Evolutionary conservation across 1,140 invertebrate species (phyloP).

Genomic region (Hetaerina americana): DNA sequence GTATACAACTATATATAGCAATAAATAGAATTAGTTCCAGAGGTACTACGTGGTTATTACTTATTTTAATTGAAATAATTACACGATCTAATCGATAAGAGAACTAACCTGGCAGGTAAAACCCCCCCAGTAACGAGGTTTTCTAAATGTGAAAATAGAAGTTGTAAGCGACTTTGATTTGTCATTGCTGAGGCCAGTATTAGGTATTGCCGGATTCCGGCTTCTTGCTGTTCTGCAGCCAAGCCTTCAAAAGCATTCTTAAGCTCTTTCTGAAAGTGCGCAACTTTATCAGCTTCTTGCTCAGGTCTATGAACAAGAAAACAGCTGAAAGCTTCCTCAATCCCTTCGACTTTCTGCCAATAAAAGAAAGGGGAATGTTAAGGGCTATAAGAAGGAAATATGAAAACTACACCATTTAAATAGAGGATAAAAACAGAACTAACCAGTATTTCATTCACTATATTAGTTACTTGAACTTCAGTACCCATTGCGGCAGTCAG

Average conservation of each 20-base stretch:
- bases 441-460: conserved; percentile 53
- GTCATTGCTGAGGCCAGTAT: conserved; percentile 48
- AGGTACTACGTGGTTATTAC: no score
- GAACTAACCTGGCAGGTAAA: conserved; percentile 42
- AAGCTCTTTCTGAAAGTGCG: conserved; percentile 46
- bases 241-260: conserved; percentile 33
- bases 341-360: conserved; percentile 58
- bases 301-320: conserved; percentile 61
- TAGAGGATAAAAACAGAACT: conserved; percentile 21
- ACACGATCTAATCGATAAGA: not conserved
- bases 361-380: conserved; percentile 8
- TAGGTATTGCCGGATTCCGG: conserved; percentile 54
- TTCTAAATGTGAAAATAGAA: conserved; percentile 57
- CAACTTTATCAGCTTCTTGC: conserved; percentile 48
- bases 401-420: not conserved
- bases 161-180: conserved; percentile 53
- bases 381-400: not conserved
- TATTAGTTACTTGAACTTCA: conserved; percentile 42
- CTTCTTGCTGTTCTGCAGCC: conserved; percentile 53
- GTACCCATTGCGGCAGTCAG: conserved; percentile 33
- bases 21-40: no score
- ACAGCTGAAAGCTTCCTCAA: conserved; percentile 77
- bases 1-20: no score
- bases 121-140: conserved; percentile 52
- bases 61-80: not conserved